These are phyloP conservation scores for Rattus rattus DNA, from an alignment of 2,113 vertebrate species.

Conservation along the genomic window DNA sequence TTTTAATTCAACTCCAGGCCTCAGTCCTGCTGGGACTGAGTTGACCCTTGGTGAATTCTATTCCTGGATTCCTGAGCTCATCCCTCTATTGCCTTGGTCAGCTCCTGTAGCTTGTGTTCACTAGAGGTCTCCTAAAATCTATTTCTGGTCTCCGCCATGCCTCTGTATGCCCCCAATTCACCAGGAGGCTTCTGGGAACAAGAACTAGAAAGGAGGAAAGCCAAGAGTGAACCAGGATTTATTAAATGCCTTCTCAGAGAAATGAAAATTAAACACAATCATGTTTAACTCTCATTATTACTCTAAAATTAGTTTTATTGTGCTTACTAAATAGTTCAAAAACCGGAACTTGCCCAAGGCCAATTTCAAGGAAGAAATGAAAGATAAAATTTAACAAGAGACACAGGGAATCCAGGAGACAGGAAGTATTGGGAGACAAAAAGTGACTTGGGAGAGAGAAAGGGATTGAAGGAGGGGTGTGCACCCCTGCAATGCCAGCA, in stretches of 20 bases:
- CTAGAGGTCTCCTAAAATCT: not conserved
- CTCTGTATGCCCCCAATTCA: not conserved
- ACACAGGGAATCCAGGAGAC: not conserved
- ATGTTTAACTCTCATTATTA: not conserved
- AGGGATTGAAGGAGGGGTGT: not conserved
- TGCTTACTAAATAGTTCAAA: conserved; percentile 1
- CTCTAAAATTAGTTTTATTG: conserved; percentile 7
- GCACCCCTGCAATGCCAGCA: not conserved
- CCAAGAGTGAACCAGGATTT: not conserved
- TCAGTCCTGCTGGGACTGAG: not conserved
- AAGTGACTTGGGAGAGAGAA: not conserved
- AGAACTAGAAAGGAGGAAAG: conserved; percentile 6
- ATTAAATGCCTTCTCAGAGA: not conserved
- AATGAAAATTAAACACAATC: not conserved
- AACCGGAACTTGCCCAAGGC: not conserved
- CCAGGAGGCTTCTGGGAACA: conserved; percentile 9
- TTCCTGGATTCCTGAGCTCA: not conserved
- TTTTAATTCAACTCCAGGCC: not conserved
- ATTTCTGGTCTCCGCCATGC: not conserved
- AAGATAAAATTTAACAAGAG: not conserved
- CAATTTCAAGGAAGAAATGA: not conserved
- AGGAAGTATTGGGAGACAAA: not conserved
- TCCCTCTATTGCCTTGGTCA: not conserved
- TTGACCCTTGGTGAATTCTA: not conserved
- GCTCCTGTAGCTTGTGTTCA: not conserved